Evolutionary conservation across 2,797 vertebrate genomes (phyloP), one percentile per base, ranked within the genome.

Genomic region (Knipowitschia caucasica): DNA sequence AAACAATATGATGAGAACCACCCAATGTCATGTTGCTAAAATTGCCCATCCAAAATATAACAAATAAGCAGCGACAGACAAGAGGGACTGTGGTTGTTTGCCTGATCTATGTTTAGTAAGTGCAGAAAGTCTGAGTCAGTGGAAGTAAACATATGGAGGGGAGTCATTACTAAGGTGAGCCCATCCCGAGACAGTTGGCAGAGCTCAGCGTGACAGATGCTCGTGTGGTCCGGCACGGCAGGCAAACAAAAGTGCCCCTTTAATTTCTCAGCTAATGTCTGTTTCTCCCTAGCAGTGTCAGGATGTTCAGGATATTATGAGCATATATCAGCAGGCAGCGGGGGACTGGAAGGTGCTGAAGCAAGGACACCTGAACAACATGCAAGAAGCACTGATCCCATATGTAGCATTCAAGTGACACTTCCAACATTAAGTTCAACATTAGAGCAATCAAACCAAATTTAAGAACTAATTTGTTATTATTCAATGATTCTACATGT

Each of bases 151-250:
- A 84, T 83, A 85, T 75, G 77, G 81, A 78, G 65, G 35, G 49
- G 35, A 69, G 73, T 80, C 63, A 67, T 83, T 67, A 63, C 61
- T 56, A 47, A 80, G 80, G 67, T 73, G 47, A 68, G 60, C 53
- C 73, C 67, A 70, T 77, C 71, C 55, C 71, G 69, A 55, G 71
- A 75, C 71, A 75, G 77, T 81, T 84, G 81, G 75, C 78, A 57
- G 42, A 20, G 72, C 8, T 1, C 67, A 42, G 62, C 11, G 57
- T 66, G 61, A 77, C 81, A 87, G 83, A 85, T 81, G 77, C 77
- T 67, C 44, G 67, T 53, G 62, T 39, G 65, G 52, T 67, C 67
- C 55, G 47, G 42, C 77, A 23, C 61, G 4, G 69, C 78, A 67
- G 66, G 71, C 31, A 46, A 60, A 73, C 71, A 75, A 60, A 80